Conservation (phyloP, 2,113 vertebrate species). For the Apteryx mantelli region DNA sequence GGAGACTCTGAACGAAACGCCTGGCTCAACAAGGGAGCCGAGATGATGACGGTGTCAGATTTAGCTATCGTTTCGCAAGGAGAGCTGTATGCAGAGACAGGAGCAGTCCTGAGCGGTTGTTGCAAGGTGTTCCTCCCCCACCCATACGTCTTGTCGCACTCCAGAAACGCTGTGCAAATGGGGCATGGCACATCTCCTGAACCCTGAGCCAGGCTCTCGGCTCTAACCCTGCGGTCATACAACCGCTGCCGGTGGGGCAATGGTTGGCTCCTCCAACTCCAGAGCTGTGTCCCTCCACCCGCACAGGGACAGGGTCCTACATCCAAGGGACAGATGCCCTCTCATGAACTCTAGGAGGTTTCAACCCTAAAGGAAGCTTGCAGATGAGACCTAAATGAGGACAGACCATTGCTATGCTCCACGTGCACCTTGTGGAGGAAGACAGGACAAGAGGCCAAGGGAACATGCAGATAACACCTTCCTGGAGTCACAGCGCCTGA, state of each 20-base stretch:
- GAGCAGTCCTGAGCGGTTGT: not conserved
- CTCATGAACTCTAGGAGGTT: not conserved
- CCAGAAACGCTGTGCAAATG: not conserved
- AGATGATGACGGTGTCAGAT: not conserved
- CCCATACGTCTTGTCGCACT: not conserved
- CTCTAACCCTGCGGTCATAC: not conserved
- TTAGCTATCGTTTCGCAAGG: not conserved
- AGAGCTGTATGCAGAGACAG: not conserved
- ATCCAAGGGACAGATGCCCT: not conserved
- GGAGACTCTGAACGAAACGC: not conserved
- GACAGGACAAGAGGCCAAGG: not conserved
- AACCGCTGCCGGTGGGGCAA: not conserved
- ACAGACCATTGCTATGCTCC: not conserved
- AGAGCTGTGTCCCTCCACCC: no score
- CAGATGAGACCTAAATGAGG: not conserved
- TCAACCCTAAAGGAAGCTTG: not conserved
- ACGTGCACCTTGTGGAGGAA: not conserved
- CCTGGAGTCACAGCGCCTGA: not conserved
- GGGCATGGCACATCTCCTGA: not conserved
- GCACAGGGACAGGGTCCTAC: not conserved
- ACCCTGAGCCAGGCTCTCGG: not conserved
- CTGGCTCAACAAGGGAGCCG: not conserved
- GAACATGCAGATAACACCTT: not conserved
- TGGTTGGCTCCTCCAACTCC: no score
- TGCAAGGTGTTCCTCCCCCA: not conserved